Conservation (phyloP, 2,113 vertebrate species). For the Lutjanus erythropterus region DNA sequence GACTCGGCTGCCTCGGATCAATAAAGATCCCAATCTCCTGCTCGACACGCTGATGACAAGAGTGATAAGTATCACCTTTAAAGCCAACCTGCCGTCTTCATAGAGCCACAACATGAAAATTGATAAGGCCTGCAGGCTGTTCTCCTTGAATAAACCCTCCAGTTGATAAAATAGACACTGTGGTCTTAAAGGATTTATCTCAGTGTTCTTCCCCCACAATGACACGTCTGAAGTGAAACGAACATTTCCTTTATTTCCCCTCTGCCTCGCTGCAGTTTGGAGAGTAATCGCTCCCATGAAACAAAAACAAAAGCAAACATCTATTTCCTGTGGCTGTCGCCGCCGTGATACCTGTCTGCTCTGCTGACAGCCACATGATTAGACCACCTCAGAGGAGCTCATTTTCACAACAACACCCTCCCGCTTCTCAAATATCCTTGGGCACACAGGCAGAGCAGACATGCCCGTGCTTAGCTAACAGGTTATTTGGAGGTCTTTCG, state of each 20-base stretch:
- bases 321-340: conserved; percentile 41
- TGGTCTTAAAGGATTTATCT: conserved; percentile 50
- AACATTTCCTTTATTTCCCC: conserved; percentile 34
- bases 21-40: conserved; percentile 51
- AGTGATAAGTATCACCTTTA: conserved; percentile 64
- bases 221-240: conserved; percentile 15
- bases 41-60: conserved; percentile 54
- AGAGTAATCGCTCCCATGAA: conserved; percentile 29
- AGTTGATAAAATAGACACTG: conserved; percentile 41
- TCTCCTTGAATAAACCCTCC: conserved; percentile 46
- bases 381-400: conserved; percentile 33
- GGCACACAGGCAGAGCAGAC: conserved; percentile 2
- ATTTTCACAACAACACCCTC: conserved; percentile 50
- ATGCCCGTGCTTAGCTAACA: not conserved
- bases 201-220: conserved; percentile 21
- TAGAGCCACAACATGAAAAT: conserved; percentile 42
- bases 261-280: conserved; percentile 11
- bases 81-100: conserved; percentile 33
- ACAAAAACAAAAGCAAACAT: conserved; percentile 53
- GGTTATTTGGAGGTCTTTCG: not conserved
- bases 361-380: conserved; percentile 47
- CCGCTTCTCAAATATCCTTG: conserved; percentile 14
- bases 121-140: conserved; percentile 45
- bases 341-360: conserved; percentile 33
- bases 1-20: conserved; percentile 43